phyloP scores from a whole-genome alignment of 2,113 vertebrate species.

The Onychostruthus taczanowskii region DNA sequence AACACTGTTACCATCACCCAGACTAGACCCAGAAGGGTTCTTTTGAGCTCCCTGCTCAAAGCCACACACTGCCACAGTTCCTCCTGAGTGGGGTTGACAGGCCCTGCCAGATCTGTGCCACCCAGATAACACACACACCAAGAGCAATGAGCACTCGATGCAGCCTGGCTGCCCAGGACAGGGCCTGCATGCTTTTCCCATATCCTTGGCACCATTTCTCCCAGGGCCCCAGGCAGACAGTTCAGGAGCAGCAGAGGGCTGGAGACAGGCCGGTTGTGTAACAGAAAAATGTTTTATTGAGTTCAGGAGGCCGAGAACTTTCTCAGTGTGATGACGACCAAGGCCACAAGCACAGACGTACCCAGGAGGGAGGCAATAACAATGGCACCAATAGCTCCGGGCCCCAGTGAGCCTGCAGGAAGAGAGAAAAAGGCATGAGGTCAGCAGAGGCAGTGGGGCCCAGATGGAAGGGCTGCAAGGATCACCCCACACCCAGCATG shows the following conservation, averaged over 20 bases:
- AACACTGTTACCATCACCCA: rapidly evolving
- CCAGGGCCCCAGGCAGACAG: rapidly evolving
- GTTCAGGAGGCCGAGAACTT: slow-evolving; percentile 89
- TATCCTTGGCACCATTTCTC: rapidly evolving
- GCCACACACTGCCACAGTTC: rapidly evolving
- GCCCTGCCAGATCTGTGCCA: not conserved
- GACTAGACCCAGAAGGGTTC: not conserved
- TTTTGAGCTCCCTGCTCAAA: not conserved
- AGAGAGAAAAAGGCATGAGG: not conserved
- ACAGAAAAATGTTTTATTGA: slow-evolving; percentile 68
- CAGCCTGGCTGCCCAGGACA: not conserved
- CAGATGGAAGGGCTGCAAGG: not conserved
- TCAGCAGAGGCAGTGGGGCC: not conserved
- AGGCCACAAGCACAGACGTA: slow-evolving; percentile 90
- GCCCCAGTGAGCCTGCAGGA: slow-evolving; percentile 84
- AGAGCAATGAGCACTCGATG: rapidly evolving
- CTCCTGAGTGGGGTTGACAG: rapidly evolving
- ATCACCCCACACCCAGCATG: not conserved
- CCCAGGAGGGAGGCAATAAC: slow-evolving; percentile 93
- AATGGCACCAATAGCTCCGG: slow-evolving; percentile 93
- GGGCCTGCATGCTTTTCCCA: rapidly evolving
- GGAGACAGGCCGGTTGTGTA: not conserved
- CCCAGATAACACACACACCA: not conserved
- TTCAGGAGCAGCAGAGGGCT: not conserved
- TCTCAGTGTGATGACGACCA: slow-evolving; percentile 89